Conservation (phyloP, 2,888 invertebrate species). For the Seira sanloemensis region DNA sequence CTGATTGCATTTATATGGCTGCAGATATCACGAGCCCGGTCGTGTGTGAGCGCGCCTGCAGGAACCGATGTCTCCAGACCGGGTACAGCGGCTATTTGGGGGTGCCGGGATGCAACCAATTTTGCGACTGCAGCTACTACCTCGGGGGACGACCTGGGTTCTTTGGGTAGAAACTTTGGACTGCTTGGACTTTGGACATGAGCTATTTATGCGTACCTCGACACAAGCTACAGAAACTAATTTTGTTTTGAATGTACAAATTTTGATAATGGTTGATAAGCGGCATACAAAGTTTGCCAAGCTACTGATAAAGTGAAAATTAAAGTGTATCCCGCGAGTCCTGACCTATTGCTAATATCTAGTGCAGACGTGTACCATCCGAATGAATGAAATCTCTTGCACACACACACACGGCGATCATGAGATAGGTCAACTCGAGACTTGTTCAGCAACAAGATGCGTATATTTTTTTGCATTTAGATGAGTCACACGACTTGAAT, state of each 20-base stretch:
- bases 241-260: background rate
- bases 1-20: background rate
- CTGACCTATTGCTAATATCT: no score
- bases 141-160: background rate
- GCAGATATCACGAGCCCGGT: conserved; percentile 39
- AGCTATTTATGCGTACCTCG: background rate
- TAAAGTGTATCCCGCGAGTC: background rate
- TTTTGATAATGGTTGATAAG: background rate
- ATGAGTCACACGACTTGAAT: background rate
- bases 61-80: conserved; percentile 30
- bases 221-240: background rate
- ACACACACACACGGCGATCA: background rate
- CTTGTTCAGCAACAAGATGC: no score
- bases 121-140: conserved; percentile 56
- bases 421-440: background rate
- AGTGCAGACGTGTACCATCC: no score
- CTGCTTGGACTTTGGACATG: background rate
- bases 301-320: background rate
- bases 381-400: background rate
- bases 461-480: no score
- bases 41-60: conserved; percentile 43
- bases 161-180: background rate
- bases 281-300: background rate
- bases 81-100: conserved; percentile 51
- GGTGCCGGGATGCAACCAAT: conserved; percentile 55